Evolutionary conservation across 2,888 invertebrate species (phyloP), one percentile per base, ranked within the genome.

Genomic region (Mystacides longicornis): DNA sequence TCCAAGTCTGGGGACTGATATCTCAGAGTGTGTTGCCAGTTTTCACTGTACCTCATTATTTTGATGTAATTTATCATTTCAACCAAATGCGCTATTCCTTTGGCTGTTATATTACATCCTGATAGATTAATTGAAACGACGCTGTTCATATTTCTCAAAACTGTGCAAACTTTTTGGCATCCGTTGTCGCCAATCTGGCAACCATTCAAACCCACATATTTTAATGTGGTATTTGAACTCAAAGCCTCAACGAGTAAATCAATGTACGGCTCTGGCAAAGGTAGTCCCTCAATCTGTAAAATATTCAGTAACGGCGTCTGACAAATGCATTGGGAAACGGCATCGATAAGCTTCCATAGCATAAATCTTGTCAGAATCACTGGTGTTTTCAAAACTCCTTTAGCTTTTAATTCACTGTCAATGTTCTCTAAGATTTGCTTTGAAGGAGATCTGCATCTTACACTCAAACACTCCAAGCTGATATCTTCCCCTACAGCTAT

Each of bases 1-100:
- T 84, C 83, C n/a, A 85, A 70, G 63, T 88, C 81, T 0, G 89
- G 87, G 48, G 84, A 75, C 16, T 85, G 80, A 66, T 89, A 89
- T n/a, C 90, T 79, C 52, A 91, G 68, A 5, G 89, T 88, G 63
- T 86, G 84, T 60, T 86, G 83, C 90, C 90, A 91, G 58, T 86
- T 86, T 66, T 90, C 88, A 62, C 87, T 86, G 66, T 85, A 89
- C 52, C 89, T 80, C 55, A 82, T 77, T 54, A 85, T 78, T 66
- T 85, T 86, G 67, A 86, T 86, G 63, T 80, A 80, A 74, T 83
- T 85, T 33, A 87, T 75, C 64, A 86, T 73, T 60, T 85, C 82
- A 0, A 85, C 83, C 33, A 90, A 72, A 51, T 79, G 76, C 0
- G 77, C 71, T 1, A 85, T 87, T 19, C 87, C 85, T 23, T 77